phyloP scores from a whole-genome alignment of 1,140 invertebrate genomes.

The Neodiprion virginianus region DNA sequence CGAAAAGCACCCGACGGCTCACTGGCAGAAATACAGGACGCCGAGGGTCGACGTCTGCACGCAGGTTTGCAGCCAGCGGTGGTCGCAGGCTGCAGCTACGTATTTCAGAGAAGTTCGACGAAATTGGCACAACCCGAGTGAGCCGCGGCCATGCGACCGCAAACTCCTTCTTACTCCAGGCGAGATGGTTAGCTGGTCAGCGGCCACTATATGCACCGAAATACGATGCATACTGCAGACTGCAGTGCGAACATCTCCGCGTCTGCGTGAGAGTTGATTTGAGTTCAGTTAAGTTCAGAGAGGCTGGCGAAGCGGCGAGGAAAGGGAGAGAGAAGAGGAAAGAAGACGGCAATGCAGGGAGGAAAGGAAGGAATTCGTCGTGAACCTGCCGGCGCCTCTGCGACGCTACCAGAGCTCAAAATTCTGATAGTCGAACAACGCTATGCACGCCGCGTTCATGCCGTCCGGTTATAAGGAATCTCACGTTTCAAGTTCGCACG shows the following conservation, averaged over 20 bases:
- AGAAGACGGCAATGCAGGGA: no score
- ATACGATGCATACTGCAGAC: neutral
- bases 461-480: neutral
- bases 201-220: neutral
- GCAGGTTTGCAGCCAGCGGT: no score
- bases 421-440: neutral
- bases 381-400: neutral
- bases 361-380: neutral
- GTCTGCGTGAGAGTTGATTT: neutral
- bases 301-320: neutral
- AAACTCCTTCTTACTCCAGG: neutral
- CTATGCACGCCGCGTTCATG: neutral
- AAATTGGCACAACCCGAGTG: neutral
- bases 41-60: no score
- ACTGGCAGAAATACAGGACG: no score
- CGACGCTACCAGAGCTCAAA: neutral
- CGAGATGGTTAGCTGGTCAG: no score
- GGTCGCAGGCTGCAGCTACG: no score
- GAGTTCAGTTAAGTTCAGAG: no score
- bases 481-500: neutral
- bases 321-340: neutral
- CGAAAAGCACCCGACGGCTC: no score
- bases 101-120: neutral
- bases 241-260: no score
- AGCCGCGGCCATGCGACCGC: neutral